Evolutionary conservation across 2,888 invertebrate genomes (phyloP).

Genomic region (Cremastinae sp.): DNA sequence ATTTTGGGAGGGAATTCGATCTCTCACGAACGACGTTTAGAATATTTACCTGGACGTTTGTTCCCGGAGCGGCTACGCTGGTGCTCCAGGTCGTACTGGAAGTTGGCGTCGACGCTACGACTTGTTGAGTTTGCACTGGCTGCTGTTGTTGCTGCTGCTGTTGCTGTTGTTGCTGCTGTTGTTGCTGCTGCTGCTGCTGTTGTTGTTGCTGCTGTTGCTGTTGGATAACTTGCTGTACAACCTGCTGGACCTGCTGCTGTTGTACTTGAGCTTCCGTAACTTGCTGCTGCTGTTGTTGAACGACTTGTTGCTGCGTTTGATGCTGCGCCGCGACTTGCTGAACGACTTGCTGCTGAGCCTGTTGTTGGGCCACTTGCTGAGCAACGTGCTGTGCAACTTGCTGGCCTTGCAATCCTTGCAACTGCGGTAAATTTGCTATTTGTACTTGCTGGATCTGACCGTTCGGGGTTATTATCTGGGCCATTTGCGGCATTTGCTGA

Average conservation of each 20-base stretch:
- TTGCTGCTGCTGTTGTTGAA: slow-evolving; percentile 70
- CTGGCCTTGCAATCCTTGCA: slow-evolving; percentile 78
- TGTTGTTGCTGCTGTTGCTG: slow-evolving; percentile 67
- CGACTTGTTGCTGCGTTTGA: slow-evolving; percentile 69
- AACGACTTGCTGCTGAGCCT: slow-evolving; percentile 63
- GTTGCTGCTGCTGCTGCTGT: slow-evolving; percentile 68
- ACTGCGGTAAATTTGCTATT: slow-evolving; percentile 85
- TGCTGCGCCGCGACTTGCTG: slow-evolving; percentile 60
- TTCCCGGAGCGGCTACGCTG: slow-evolving; percentile 76
- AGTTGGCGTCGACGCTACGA: slow-evolving; percentile 77
- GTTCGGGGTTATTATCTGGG: slow-evolving; percentile 92
- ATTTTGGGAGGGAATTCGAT: neutral
- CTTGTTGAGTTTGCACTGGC: slow-evolving; percentile 76
- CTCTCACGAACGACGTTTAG: too few species aligned
- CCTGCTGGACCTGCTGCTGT: slow-evolving; percentile 68
- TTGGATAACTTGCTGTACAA: slow-evolving; percentile 58
- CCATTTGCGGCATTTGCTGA: slow-evolving; percentile 86
- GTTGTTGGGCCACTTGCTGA: slow-evolving; percentile 73
- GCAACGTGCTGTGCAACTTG: slow-evolving; percentile 75
- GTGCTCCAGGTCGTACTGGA: slow-evolving; percentile 78
- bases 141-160: slow-evolving; percentile 72
- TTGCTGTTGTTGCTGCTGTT: slow-evolving; percentile 70
- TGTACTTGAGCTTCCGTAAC: slow-evolving; percentile 71
- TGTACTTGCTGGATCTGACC: slow-evolving; percentile 96
- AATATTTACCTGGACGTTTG: slow-evolving; percentile 79